phyloP scores from a whole-genome alignment of 2,888 invertebrate genomes.

The Eupithecia abbreviata region DNA sequence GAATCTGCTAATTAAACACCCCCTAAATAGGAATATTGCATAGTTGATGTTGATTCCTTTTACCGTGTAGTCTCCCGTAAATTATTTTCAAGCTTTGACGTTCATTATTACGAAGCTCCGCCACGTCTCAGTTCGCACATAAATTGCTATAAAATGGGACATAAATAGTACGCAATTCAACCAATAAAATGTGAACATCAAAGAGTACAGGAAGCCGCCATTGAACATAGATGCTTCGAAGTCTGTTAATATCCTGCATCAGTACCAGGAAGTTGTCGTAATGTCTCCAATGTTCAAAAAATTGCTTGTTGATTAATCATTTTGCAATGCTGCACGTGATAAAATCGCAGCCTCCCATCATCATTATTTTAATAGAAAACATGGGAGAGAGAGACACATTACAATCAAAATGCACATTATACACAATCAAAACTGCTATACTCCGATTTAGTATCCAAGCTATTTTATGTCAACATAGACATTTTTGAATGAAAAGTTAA shows the following conservation, averaged over 20 bases:
- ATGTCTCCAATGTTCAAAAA: background rate
- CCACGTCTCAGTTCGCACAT: slow-evolving; percentile 57
- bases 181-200: slow-evolving; percentile 72
- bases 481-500: too few relatives aligned
- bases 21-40: slow-evolving; percentile 43
- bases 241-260: background rate
- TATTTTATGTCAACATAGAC: too few relatives aligned
- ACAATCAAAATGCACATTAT: background rate
- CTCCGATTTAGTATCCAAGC: too few relatives aligned
- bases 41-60: slow-evolving; percentile 54
- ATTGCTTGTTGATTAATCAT: background rate
- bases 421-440: background rate
- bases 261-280: background rate
- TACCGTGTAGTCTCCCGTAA: slow-evolving; percentile 63
- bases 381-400: background rate
- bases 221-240: slow-evolving; percentile 54
- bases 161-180: slow-evolving; percentile 66
- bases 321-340: background rate
- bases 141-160: slow-evolving; percentile 70
- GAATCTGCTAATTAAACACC: slow-evolving; percentile 13
- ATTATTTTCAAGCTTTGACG: slow-evolving; percentile 65
- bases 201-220: slow-evolving; percentile 66
- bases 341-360: background rate
- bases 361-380: background rate
- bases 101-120: slow-evolving; percentile 65